Evolutionary conservation across 2,888 invertebrate genomes (phyloP), one percentile per base, ranked within the genome.

Genomic region (Cryptus viduatorius): DNA sequence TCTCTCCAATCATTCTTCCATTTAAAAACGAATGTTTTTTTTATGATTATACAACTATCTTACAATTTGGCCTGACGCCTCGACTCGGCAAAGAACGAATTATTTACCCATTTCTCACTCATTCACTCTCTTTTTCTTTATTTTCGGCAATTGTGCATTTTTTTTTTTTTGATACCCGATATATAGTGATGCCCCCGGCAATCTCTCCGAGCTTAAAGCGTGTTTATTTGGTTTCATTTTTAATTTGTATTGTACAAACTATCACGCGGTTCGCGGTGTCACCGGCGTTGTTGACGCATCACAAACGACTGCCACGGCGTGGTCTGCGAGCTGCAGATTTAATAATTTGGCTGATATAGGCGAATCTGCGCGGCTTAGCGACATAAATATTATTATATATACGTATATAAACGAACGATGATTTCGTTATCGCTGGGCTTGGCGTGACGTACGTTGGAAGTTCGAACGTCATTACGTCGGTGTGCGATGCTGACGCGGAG

Each of bases 11-110:
- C 93, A 93, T 0, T 94, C 91, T 37, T 93, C 92, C 10, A 90
- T 89, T n/a, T 94, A 90, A 0, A 94, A 89, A 61, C 94, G 92
- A 24, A 77, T 68, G 53, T 64, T 94, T 89, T 94, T 94, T 89
- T 94, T 94, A 95, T 89, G 94, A 95, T 82, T 95, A 85, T 86
- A 86, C 84, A 88, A 85, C 83, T 89, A 89, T 88, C 84, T 89
- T 88, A 89, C 89, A 89, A 87, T 79, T 88, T 86, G 86, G 84
- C 86, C 37, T 37, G 76, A 82, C 84, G 77, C 83, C 86, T 78
- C 80, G 77, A 68, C 42, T 67, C 69, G 79, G 78, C 86, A 56
- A 75, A 82, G 59, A 72, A 79, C 61, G 24, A 69, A 48, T 61
- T 31, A 56, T 8, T 80, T 81, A 19, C 56, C 78, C 42, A 87